Evolutionary conservation across 2,113 vertebrate genomes (phyloP).

Genomic region (Aphelocoma coerulescens): DNA sequence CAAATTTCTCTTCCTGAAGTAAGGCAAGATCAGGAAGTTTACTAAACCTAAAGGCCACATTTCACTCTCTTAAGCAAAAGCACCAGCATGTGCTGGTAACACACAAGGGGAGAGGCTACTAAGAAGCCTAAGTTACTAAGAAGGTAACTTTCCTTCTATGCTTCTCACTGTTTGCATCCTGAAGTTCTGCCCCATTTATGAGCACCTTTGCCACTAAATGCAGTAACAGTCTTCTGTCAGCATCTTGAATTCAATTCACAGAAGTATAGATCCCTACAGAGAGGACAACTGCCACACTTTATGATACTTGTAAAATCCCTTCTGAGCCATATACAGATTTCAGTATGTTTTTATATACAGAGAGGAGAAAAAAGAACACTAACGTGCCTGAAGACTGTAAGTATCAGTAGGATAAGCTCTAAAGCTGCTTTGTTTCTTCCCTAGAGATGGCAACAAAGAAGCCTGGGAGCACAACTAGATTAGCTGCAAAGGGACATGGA

Average conservation of each 20-base stretch:
- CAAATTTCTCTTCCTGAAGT: background rate
- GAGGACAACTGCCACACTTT: background rate
- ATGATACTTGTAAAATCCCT: background rate
- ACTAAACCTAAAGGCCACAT: background rate
- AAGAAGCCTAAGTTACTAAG: background rate
- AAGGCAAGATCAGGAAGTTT: background rate
- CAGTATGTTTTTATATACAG: background rate
- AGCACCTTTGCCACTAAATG: background rate
- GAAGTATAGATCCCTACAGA: background rate
- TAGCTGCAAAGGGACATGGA: background rate
- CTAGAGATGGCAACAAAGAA: background rate
- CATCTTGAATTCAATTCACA: background rate
- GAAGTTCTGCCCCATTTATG: background rate
- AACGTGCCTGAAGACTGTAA: background rate
- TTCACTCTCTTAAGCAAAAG: background rate
- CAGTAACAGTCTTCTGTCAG: background rate
- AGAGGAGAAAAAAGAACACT: background rate
- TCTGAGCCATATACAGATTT: background rate
- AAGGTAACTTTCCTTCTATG: fast-evolving
- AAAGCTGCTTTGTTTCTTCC: background rate
- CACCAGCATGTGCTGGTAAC: background rate
- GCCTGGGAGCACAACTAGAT: background rate
- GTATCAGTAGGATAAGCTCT: background rate
- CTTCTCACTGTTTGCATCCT: background rate
- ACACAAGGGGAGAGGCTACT: background rate